Evolutionary conservation across 2,113 vertebrate genomes (phyloP).

Genomic region (Deroptyus accipitrinus): DNA sequence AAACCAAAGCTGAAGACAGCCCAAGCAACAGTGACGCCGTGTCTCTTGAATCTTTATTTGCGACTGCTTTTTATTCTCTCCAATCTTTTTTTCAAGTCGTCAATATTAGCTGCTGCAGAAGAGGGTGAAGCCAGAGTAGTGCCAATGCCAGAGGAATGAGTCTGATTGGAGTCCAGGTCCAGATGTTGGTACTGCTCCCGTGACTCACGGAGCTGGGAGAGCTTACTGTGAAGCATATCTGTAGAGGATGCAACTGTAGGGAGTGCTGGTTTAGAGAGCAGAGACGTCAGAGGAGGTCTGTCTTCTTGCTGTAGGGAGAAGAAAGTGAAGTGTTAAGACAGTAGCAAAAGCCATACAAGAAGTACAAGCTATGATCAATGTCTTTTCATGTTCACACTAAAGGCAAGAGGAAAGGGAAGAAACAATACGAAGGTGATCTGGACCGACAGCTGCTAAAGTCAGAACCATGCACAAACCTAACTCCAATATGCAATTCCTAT

Average conservation of each 20-base stretch:
- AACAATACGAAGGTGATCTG: neutral
- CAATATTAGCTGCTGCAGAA: constrained; percentile 85
- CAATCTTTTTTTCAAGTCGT: constrained; percentile 98
- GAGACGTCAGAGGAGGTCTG: constrained; percentile 82
- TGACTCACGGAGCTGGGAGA: constrained; percentile 96
- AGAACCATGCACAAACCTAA: neutral
- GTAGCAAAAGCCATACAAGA: neutral
- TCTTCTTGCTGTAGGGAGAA: constrained; percentile 74
- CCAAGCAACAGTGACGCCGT: constrained; percentile 12
- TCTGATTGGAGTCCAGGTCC: constrained; percentile 85
- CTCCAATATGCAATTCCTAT: neutral
- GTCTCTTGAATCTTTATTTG: constrained; percentile 77
- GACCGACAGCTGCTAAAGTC: neutral
- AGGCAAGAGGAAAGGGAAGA: neutral
- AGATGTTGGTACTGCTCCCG: constrained; percentile 90
- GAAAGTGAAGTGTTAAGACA: neutral
- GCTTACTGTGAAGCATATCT: constrained; percentile 98
- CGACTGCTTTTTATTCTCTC: constrained; percentile 98
- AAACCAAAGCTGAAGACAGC: constrained; percentile 74
- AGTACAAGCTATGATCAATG: neutral
- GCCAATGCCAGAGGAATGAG: constrained; percentile 79
- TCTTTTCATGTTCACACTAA: neutral
- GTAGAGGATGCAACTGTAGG: constrained; percentile 91
- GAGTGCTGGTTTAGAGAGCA: constrained; percentile 88
- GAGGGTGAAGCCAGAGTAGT: constrained; percentile 81